These are phyloP conservation scores for Lycorma delicatula DNA, from an alignment of 1,140 invertebrate species.

Conservation along the genomic window DNA sequence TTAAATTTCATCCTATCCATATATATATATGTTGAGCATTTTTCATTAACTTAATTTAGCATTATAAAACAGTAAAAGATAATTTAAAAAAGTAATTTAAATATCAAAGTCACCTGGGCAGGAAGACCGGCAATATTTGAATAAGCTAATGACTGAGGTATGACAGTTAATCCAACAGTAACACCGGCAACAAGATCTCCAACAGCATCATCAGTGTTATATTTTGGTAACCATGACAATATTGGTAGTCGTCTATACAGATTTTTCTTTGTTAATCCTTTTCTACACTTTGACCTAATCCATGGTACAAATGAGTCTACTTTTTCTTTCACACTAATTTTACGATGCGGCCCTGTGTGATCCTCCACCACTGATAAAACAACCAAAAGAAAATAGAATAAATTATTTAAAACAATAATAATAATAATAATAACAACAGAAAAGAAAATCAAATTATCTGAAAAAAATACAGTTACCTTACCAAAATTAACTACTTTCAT, in stretches of 20 bases:
- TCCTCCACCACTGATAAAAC: slow-evolving; percentile 39
- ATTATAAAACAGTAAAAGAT: too few species aligned
- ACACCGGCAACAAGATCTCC: slow-evolving; percentile 76
- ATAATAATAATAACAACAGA: too few species aligned
- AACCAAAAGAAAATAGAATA: too few species aligned
- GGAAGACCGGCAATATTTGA: slow-evolving; percentile 72
- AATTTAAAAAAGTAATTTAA: too few species aligned
- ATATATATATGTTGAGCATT: too few species aligned
- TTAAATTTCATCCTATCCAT: too few species aligned
- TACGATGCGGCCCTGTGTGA: slow-evolving; percentile 29
- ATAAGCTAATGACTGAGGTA: slow-evolving; percentile 75
- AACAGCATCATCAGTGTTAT: slow-evolving; percentile 53
- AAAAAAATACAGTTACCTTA: too few species aligned
- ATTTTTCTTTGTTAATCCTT: slow-evolving; percentile 51
- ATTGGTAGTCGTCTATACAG: slow-evolving; percentile 62
- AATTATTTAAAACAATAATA: too few species aligned
- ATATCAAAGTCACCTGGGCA: slow-evolving; percentile 44
- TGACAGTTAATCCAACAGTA: slow-evolving; percentile 77
- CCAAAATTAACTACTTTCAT: too few species aligned
- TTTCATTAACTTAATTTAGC: too few species aligned
- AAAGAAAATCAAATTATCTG: too few species aligned
- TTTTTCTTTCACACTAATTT: slow-evolving; percentile 32
- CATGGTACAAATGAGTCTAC: slow-evolving; percentile 32
- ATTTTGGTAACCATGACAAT: slow-evolving; percentile 61
- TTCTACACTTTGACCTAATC: slow-evolving; percentile 34